phyloP scores from a whole-genome alignment of 2,113 vertebrate species.

The Rhinogobius similis region DNA sequence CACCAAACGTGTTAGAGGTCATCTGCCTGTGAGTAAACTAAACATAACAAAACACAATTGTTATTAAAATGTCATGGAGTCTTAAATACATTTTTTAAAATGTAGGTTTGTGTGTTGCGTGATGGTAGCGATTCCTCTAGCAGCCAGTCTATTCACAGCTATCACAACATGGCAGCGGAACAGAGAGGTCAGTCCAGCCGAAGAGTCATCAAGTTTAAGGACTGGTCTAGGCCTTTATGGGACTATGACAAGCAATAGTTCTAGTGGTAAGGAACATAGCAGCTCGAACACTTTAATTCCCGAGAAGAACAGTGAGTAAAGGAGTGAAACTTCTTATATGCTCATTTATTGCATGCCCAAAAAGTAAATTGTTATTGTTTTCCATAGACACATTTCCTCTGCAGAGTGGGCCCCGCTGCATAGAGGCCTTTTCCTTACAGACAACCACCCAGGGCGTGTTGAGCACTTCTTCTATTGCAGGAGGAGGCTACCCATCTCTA shows the following conservation, averaged over 20 bases:
- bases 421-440: conserved; percentile 79
- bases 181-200: conserved; percentile 42
- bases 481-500: conserved; percentile 68
- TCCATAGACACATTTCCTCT: conserved; percentile 32
- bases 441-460: conserved; percentile 66
- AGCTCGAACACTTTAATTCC: neutral
- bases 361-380: neutral
- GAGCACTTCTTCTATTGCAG: conserved; percentile 18
- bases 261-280: conserved; percentile 23
- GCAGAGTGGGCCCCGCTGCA: conserved; percentile 40
- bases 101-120: conserved; percentile 77
- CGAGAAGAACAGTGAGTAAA: conserved; percentile 35
- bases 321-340: neutral
- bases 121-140: conserved; percentile 76
- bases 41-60: neutral
- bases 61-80: neutral
- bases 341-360: too few species aligned
- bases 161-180: conserved; percentile 42
- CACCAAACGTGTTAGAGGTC: conserved; percentile 65
- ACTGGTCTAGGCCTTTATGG: conserved; percentile 64
- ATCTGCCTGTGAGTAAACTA: conserved; percentile 79
- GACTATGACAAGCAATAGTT: conserved; percentile 44
- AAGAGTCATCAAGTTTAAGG: conserved; percentile 39
- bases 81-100: neutral
- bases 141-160: conserved; percentile 70